These are phyloP conservation scores for Terebella lapidaria DNA, from an alignment of 2,888 invertebrate species.

Conservation along the genomic window DNA sequence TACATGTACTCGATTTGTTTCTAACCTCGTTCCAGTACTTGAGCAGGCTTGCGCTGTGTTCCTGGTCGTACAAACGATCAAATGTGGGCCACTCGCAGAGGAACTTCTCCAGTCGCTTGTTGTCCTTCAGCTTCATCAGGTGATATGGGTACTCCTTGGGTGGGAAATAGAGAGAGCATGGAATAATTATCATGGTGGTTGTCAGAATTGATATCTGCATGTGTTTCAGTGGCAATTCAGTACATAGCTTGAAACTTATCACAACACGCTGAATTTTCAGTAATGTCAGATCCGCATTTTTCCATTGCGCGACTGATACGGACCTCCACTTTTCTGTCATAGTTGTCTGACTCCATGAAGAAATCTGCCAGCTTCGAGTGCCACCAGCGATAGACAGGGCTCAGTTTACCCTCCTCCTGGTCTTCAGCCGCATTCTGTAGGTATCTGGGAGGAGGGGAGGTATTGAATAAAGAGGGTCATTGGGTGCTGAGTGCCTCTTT, in stretches of 20 bases:
- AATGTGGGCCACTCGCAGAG: conserved; percentile 18
- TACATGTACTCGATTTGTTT: too few species aligned
- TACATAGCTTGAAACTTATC: too few species aligned
- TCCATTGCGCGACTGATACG: not conserved
- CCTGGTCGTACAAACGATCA: not conserved
- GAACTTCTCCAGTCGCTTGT: conserved; percentile 14
- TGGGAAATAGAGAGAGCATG: too few species aligned
- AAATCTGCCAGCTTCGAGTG: conserved; percentile 9
- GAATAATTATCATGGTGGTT: too few species aligned
- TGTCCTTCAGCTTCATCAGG: conserved; percentile 15
- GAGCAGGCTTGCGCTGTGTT: not conserved
- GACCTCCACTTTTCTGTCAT: conserved; percentile 10
- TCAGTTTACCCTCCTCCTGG: not conserved
- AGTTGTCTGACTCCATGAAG: conserved; percentile 5
- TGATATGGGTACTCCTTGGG: conserved; percentile 21
- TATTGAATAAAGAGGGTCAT: too few species aligned
- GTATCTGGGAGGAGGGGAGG: conserved; percentile 3
- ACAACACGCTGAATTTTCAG: too few species aligned
- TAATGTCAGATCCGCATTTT: too few species aligned
- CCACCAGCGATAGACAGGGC: conserved; percentile 9
- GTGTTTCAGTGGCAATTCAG: too few species aligned
- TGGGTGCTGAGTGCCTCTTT: too few species aligned
- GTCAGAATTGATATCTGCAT: too few species aligned
- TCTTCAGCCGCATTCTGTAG: conserved; percentile 4
- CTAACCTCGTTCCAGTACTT: too few species aligned